Evolutionary conservation across 1,140 invertebrate species (phyloP).

Genomic region (Octopus sinensis): DNA sequence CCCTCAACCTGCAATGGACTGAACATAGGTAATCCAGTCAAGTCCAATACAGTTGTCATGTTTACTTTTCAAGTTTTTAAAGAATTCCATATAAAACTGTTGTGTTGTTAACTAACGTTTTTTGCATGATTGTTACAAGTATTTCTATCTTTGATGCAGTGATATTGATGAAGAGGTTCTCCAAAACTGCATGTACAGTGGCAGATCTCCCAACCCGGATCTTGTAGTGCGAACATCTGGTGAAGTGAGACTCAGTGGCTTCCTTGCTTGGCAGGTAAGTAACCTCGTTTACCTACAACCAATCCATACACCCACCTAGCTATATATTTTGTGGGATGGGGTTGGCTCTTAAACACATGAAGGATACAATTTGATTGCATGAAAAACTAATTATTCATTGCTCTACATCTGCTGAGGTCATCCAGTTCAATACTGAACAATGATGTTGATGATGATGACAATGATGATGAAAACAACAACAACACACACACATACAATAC

Average conservation of each 20-base stretch:
- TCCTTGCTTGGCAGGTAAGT: conserved; percentile 90
- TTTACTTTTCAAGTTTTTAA: neutral
- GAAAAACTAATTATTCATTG: neutral
- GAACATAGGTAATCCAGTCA: too few species aligned
- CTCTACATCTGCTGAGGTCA: too few species aligned
- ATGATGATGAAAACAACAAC: too few species aligned
- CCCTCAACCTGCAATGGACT: too few species aligned
- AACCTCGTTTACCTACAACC: neutral
- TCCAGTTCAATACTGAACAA: too few species aligned
- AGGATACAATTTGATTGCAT: conserved; percentile 18
- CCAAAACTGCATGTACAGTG: conserved; percentile 76
- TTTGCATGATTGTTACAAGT: neutral
- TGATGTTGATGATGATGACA: too few species aligned
- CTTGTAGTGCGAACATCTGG: conserved; percentile 92
- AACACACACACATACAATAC: too few species aligned
- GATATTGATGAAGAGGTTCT: conserved; percentile 81
- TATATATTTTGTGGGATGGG: conserved; percentile 5
- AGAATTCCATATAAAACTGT: neutral
- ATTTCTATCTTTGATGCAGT: conserved; percentile 39
- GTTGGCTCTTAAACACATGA: conserved; percentile 19
- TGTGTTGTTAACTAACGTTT: neutral
- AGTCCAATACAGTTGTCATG: too few species aligned
- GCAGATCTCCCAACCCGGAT: conserved; percentile 75
- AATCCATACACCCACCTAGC: neutral
- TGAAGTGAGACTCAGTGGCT: conserved; percentile 92